Evolutionary conservation across 2,113 vertebrate species (phyloP).

Genomic region (Picathartes gymnocephalus): DNA sequence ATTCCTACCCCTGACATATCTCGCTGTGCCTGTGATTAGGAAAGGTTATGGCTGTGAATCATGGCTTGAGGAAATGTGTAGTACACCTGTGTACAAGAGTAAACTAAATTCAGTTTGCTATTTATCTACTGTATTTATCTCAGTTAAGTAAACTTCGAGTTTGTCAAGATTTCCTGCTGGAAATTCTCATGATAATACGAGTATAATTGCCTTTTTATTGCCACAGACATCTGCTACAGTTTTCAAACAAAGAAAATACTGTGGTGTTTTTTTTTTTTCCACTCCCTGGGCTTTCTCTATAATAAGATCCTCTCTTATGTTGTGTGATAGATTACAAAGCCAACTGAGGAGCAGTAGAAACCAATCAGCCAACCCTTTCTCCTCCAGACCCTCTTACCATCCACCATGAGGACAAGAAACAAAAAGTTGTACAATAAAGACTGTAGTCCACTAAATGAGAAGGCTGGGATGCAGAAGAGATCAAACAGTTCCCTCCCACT

Average conservation of each 20-base stretch:
- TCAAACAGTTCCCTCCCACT: neutral
- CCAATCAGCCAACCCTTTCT: neutral
- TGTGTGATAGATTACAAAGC: neutral
- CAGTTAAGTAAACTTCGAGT: slow-evolving; percentile 69
- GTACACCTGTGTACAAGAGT: slow-evolving; percentile 60
- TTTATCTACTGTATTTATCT: slow-evolving; percentile 72
- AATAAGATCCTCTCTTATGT: slow-evolving; percentile 2
- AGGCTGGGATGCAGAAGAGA: neutral
- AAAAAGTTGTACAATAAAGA: neutral
- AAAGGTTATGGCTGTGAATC: slow-evolving; percentile 67
- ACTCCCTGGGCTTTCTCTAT: neutral
- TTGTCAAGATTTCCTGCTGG: slow-evolving; percentile 70
- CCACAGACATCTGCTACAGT: slow-evolving; percentile 71
- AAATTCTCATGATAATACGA: slow-evolving; percentile 65
- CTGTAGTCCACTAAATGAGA: neutral
- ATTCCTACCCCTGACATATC: slow-evolving; percentile 26
- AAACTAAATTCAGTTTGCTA: slow-evolving; percentile 68
- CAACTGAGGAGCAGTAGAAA: neutral
- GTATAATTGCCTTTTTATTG: slow-evolving; percentile 73
- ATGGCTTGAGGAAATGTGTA: slow-evolving; percentile 47
- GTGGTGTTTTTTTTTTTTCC: neutral
- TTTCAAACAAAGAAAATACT: slow-evolving; percentile 62
- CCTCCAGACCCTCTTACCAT: neutral
- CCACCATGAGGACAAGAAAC: neutral
- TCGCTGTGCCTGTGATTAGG: slow-evolving; percentile 58